These are phyloP conservation scores for Phocoena phocoena DNA, from an alignment of 2,113 vertebrate genomes.

Conservation along the genomic window DNA sequence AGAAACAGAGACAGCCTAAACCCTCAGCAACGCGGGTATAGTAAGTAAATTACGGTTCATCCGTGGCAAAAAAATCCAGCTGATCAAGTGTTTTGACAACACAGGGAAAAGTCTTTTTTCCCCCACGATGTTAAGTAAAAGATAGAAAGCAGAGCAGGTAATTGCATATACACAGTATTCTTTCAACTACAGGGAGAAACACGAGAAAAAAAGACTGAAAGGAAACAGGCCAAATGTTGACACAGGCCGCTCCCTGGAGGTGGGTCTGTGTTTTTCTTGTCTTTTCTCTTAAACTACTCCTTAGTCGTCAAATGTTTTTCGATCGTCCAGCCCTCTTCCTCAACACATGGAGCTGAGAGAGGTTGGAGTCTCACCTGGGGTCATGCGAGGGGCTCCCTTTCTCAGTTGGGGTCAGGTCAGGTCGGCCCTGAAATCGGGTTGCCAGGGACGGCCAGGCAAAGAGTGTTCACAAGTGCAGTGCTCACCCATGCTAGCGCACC, in stretches of 20 bases:
- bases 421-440: neutral
- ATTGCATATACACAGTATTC: neutral
- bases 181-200: neutral
- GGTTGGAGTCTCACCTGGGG: neutral
- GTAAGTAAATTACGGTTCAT: fast-evolving
- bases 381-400: neutral
- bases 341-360: neutral
- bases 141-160: neutral
- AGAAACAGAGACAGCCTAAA: fast-evolving
- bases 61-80: no score
- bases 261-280: fast-evolving
- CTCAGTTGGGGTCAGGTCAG: neutral
- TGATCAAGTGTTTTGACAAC: neutral
- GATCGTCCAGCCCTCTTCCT: neutral
- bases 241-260: neutral
- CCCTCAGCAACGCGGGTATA: fast-evolving
- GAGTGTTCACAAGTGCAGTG: neutral
- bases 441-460: neutral
- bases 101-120: neutral
- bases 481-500: fast-evolving
- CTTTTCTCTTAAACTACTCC: neutral
- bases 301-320: fast-evolving
- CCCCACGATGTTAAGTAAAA: neutral
- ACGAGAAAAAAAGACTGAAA: neutral
- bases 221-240: neutral